Evolutionary conservation across 2,797 vertebrate species (phyloP), one percentile per base, ranked within the genome.

Genomic region (Siniperca undulata): DNA sequence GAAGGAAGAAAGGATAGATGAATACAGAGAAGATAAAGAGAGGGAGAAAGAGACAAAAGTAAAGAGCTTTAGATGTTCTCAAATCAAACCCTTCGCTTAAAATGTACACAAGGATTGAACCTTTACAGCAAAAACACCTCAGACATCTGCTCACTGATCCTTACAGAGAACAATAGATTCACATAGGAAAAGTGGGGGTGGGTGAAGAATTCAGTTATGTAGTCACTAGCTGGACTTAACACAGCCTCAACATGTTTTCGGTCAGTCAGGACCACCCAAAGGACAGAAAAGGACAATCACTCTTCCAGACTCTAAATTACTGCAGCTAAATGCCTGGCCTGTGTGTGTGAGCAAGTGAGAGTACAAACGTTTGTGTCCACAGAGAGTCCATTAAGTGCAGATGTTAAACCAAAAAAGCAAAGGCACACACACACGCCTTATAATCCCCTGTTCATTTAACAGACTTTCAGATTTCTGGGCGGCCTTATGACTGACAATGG

Each of bases 251-350:
- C 60, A 44, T 81, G 59, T 83, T 77, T 70, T 61, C 24, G 30
- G 72, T 70, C 42, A 70, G 65, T 78, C 62, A 46, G 70, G 88
- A 91, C 91, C 90, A 94, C 89, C 88, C 92, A 90, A 70, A 42
- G 34, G 70, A 77, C 70, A 58, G 70, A 58, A 40, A 44, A 46
- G 67, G 70, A 82, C 78, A 77, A 91, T 81, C 62, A 34, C 66
- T 86, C 69, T 55, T 68, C 53, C 79, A 91, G 89, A 81, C 72
- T 74, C 62, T 53, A 70, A 77, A 76, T 78, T 27, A 77, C 42
- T 42, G 67, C 70, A 59, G 66, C 52, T 76, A 55, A 80, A 81
- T 70, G n/a, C 56, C 77, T 68, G 40, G 60, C 19, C 61, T 55
- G 16, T 53, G 50, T 42, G 76, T 68, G 71, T 69, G 66, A 42